Percentiles rank a stretch among this genome's conserved stretches.
Conservation (phyloP, 1,140 invertebrate genomes). For the Drosophila kurseongensis region DNA sequence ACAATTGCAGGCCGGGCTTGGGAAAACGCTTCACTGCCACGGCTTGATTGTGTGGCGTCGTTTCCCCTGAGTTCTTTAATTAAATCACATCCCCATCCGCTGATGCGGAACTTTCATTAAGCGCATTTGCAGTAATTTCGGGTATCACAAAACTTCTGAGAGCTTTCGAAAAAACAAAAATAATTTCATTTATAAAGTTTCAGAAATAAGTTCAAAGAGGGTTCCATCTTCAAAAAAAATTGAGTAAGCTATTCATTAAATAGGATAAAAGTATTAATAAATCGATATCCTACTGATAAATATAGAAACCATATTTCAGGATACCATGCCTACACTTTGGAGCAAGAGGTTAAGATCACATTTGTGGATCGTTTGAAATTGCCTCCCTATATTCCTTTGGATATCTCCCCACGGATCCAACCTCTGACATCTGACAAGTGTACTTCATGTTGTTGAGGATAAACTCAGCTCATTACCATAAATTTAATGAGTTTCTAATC, state of each 20-base stretch:
- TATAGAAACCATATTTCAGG: too few species aligned
- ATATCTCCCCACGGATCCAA: constrained; percentile 41
- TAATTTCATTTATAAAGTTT: too few species aligned
- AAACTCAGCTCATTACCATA: constrained; percentile 75
- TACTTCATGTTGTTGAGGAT: constrained; percentile 19
- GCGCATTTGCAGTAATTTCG: constrained; percentile 17
- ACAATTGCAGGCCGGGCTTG: constrained; percentile 65
- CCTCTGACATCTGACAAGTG: constrained; percentile 64
- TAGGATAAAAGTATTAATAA: too few species aligned
- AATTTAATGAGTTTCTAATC: constrained; percentile 84
- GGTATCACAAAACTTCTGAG: neutral
- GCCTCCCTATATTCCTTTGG: neutral
- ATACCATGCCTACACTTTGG: too few species aligned
- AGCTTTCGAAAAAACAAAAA: neutral
- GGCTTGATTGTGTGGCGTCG: constrained; percentile 70
- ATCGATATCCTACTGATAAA: too few species aligned
- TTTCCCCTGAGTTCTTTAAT: constrained; percentile 54
- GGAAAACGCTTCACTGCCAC: constrained; percentile 59
- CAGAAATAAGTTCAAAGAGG: too few species aligned
- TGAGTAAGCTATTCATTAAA: too few species aligned
- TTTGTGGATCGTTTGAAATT: neutral
- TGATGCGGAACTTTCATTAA: constrained; percentile 58
- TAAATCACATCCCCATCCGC: constrained; percentile 55
- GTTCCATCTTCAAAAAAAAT: too few species aligned
- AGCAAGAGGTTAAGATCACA: neutral